phyloP scores from a whole-genome alignment of 2,797 vertebrate species.

The Malacoraja senta region DNA sequence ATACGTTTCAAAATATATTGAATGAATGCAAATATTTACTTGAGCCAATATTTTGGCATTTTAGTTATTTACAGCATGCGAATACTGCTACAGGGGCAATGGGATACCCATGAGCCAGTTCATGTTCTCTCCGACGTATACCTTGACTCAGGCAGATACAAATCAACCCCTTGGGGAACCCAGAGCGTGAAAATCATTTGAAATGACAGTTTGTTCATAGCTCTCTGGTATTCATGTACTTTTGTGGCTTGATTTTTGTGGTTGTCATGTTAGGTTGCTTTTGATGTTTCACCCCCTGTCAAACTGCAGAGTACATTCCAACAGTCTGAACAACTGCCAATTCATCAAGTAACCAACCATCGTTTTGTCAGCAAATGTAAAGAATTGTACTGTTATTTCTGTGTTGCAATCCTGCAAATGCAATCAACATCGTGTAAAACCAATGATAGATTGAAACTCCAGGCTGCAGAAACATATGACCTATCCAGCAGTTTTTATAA shows the following conservation, averaged over 20 bases:
- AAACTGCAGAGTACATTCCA: neutral
- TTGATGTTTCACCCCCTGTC: neutral
- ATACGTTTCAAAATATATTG: too few relatives aligned
- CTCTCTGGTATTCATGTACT: neutral
- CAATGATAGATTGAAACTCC: neutral
- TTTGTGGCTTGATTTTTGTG: slow-evolving; percentile 24
- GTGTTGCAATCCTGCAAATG: neutral
- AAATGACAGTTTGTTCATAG: neutral
- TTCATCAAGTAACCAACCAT: neutral
- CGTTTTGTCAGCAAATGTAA: neutral
- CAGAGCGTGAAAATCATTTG: neutral
- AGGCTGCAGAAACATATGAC: too few relatives aligned
- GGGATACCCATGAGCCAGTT: neutral
- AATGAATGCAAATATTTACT: too few relatives aligned
- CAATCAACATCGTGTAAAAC: neutral
- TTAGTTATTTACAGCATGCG: neutral
- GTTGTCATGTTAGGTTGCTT: slow-evolving; percentile 12
- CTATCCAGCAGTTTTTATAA: neutral
- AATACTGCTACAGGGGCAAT: neutral
- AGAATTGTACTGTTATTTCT: neutral
- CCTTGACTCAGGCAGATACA: neutral
- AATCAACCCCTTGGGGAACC: neutral
- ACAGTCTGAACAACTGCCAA: neutral
- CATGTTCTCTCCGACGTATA: neutral
- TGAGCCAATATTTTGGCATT: neutral